Evolutionary conservation across 2,113 vertebrate species (phyloP), one percentile per base, ranked within the genome.

Genomic region (Hoplias malabaricus): DNA sequence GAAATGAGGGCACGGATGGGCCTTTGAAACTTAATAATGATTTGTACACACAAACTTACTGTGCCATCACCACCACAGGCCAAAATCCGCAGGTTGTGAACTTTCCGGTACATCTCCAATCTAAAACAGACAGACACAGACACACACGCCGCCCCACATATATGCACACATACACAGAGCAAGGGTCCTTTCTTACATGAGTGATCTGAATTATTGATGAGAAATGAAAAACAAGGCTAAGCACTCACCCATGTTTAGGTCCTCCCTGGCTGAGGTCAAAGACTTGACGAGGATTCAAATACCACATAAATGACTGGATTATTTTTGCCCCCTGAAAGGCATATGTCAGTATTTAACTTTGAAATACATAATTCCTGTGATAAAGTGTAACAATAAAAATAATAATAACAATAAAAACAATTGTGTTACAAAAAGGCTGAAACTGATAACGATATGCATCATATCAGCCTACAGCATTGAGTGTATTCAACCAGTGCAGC

Each of bases 301-400:
- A 96, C 97, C 96, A 99, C 92, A 98, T 95, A 88, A 98, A 98
- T 11, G 96, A 95, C 48, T 97, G 96, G 84, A 99, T 94, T 83
- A 99, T 94, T 89, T 98, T 99, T 5, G 95, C 87, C 71, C 96
- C 96, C 97, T 99, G 76, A 67, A 42, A 80, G n/a, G 56, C 34
- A 8, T 25, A 8, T n/a, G 25, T 23, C 42, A 38, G 48, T n/a
- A n/a, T n/a, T n/a, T n/a, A n/a, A n/a, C n/a, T n/a, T n/a, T n/a
- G n/a, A n/a, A n/a, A n/a, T n/a, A n/a, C n/a, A n/a, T n/a, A n/a
- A n/a, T n/a, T n/a, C n/a, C n/a, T n/a, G n/a, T n/a, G n/a, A n/a
- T n/a, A n/a, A n/a, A n/a, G n/a, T n/a, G n/a, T n/a, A n/a, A n/a
- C n/a, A n/a, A n/a, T n/a, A n/a, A n/a, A n/a, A n/a, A n/a, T n/a